Evolutionary conservation across 2,888 invertebrate genomes (phyloP).

Genomic region (Prosapia bicincta): DNA sequence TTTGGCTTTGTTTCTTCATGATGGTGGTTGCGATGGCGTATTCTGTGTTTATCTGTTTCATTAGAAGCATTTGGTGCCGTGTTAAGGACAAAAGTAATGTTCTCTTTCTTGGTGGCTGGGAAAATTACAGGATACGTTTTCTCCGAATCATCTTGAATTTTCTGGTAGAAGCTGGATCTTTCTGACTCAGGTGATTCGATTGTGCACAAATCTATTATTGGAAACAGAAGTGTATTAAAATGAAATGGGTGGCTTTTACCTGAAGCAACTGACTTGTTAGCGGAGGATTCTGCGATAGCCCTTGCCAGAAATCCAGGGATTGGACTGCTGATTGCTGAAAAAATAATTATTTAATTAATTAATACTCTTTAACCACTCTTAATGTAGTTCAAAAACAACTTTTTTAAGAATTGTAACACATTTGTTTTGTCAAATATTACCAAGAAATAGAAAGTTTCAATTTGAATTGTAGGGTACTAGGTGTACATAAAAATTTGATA

Average conservation of each 20-base stretch:
- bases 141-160: not conserved
- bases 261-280: slow-evolving; percentile 29
- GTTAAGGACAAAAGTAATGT: not conserved
- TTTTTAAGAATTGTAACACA: no score
- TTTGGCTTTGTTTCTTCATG: not conserved
- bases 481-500: no score
- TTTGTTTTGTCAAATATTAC: no score
- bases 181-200: slow-evolving; percentile 44
- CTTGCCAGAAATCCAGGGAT: slow-evolving; percentile 48
- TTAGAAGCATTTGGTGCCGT: not conserved
- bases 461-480: no score
- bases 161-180: slow-evolving; percentile 30
- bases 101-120: slow-evolving; percentile 3
- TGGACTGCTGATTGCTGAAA: slow-evolving; percentile 48
- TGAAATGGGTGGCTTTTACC: slow-evolving; percentile 9
- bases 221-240: slow-evolving; percentile 38
- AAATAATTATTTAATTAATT: not conserved
- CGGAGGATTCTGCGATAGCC: slow-evolving; percentile 32
- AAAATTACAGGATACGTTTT: not conserved
- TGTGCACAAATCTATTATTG: slow-evolving; percentile 49
- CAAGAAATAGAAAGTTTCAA: no score
- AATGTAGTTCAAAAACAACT: no score
- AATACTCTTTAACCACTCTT: no score
- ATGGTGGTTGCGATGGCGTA: slow-evolving; percentile 22
- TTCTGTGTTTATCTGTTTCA: slow-evolving; percentile 14